These are phyloP conservation scores for Corbicula japonica DNA, from an alignment of 2,888 invertebrate species.

Conservation along the genomic window DNA sequence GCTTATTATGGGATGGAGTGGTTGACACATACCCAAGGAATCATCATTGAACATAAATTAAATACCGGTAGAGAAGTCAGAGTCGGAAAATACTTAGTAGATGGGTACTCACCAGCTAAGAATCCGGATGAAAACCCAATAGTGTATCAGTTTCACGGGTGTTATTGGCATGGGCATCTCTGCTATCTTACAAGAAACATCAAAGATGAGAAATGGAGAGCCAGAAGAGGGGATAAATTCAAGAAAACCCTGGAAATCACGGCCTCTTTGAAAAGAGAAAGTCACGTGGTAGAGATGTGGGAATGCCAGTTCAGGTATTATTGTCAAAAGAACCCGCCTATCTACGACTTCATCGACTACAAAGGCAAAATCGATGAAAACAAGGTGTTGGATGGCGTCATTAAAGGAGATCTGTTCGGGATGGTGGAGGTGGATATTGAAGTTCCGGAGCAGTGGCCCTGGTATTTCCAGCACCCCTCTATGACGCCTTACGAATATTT, in stretches of 20 bases:
- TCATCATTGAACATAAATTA: constrained; percentile 30
- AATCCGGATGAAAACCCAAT: constrained; percentile 2
- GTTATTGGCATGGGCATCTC: constrained; percentile 53
- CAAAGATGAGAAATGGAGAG: constrained; percentile 40
- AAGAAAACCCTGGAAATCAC: no score
- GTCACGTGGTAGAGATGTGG: constrained; percentile 50
- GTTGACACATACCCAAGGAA: no score
- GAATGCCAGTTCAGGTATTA: constrained; percentile 45
- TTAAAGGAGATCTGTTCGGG: constrained; percentile 45
- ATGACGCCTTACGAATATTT: constrained; percentile 36
- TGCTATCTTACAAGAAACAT: constrained; percentile 31
- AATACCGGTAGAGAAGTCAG: constrained; percentile 35
- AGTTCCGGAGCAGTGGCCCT: no score
- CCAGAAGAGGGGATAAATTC: no score
- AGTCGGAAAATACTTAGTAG: constrained; percentile 45
- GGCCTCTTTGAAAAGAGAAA: constrained; percentile 24
- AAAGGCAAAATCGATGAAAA: constrained; percentile 26
- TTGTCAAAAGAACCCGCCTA: constrained; percentile 35
- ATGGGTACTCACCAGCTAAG: constrained; percentile 31
- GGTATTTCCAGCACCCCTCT: constrained; percentile 23
- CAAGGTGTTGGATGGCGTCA: constrained; percentile 42
- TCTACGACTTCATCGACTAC: constrained; percentile 46
- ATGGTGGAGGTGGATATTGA: no score
- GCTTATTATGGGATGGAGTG: no score
- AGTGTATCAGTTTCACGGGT: constrained; percentile 53